Base-by-base conservation (phyloP, 2,888 invertebrate genomes). In the Seira ritae region DNA sequence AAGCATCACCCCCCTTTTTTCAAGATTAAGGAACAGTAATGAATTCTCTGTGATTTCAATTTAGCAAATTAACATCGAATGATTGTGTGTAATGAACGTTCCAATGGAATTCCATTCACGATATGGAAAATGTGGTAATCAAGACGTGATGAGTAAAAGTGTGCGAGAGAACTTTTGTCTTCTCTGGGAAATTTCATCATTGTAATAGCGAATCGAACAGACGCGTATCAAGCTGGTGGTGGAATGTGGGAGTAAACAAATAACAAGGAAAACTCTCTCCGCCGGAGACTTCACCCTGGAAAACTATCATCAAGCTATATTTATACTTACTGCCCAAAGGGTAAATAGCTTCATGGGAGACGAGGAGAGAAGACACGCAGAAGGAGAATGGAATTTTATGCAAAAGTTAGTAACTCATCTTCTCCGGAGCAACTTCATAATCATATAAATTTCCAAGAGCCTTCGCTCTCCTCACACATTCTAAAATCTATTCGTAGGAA, bases 371-470 rank as follows among this genome's bases (percentile, higher is more conserved):
- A 60, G 60, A 60, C 60, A 60, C 3, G n/a, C n/a, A n/a, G n/a
- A n/a, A n/a, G 60, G 31, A 37, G 50, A 60, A 77, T 60, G 55
- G 77, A 69, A 78, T 71, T 71, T 78, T 78, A 78, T 78, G 78
- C 78, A 78, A 77, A 77, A 78, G 71, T 78, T 78, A 62, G 70
- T 78, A 78, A 78, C 78, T 78, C 78, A 78, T 78, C 78, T 78
- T 71, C 78, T 77, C 69, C 15, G 19, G 31, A 77, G 77, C 78
- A 78, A 78, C 78, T 78, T 78, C 78, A 78, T 78, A 78, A 78
- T 78, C 78, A 78, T 78, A 78, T 78, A 78, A 78, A 78, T 78
- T 78, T 70, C 71, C 70, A 65, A 78, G 78, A 65, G 78, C 70
- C 70, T 70, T n/a, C n/a, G n/a, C n/a, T n/a, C n/a, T n/a, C n/a